Evolutionary conservation across 2,113 vertebrate genomes (phyloP), one percentile per base, ranked within the genome.

Genomic region (Lepisosteus osseus): DNA sequence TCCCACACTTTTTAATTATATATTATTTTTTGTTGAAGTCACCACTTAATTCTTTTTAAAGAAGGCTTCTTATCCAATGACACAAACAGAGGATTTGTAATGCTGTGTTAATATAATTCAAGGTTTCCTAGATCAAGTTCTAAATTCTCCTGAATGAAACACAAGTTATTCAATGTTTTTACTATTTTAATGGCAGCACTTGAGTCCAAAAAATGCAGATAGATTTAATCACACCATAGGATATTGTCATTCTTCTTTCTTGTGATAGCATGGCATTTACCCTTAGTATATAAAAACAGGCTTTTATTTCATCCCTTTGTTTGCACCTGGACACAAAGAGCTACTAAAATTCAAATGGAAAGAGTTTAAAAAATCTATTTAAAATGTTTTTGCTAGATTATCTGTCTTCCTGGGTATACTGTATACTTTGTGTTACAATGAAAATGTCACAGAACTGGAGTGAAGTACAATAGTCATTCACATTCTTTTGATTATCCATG

Each of bases 101-200:
- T 40, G 62, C 68, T 65, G 61, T 69, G 54, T 69, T 61, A 65
- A 56, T 57, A 65, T 72, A 72, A 76, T 69, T 64, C 67, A 69
- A 59, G 6, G 4, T 9, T 73, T 54, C 63, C 6, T 7, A n/a
- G 66, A 13, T 63, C 13, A 54, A 12, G 45, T 2, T 54, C 13
- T 7, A 17, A 8, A 56, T 73, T 45, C 66, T 57, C 42, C 40
- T 64, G 66, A 47, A 44, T 54, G n/a, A 55, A 42, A 61, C 29
- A 66, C 71, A 59, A 72, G 15, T 7, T 12, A 61, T 9, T 13
- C 14, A 15, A 63, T 74, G 72, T 74, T 67, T 73, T 67, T 41
- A 62, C 9, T 61, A 62, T 68, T 76, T 65, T 15, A 47, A 6
- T 44, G 11, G 41, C n/a, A 42, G n/a, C 13, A 5, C 17, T 66